Percentiles rank a stretch among this genome's conserved stretches.
Conservation (phyloP, 2,888 invertebrate genomes). For the Tetragnatha montana region DNA sequence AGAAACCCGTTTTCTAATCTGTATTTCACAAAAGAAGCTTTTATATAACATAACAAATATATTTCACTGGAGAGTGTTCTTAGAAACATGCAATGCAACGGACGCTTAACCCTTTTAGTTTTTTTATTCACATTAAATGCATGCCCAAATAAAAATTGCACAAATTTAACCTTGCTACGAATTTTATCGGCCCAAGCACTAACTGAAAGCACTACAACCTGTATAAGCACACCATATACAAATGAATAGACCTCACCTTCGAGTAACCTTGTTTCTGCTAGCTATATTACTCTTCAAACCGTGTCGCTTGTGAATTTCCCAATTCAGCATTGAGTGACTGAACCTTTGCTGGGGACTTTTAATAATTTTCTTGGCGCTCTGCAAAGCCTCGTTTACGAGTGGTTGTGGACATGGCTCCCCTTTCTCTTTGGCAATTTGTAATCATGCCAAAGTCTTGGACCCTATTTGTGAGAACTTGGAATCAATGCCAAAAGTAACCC, state of each 20-base stretch:
- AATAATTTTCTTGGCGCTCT: conserved; percentile 31
- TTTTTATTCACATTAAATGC: no score
- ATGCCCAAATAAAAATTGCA: no score
- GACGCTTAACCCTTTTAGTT: no score
- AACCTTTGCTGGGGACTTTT: conserved; percentile 9
- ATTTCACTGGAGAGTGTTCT: no score
- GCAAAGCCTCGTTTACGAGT: background rate
- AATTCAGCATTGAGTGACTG: conserved; percentile 17
- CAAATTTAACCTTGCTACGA: no score
- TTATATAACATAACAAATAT: no score
- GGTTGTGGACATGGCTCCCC: conserved; percentile 8
- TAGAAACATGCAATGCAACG: no score
- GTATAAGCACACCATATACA: background rate
- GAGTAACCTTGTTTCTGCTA: background rate
- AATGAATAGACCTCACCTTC: background rate
- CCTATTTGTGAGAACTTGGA: background rate
- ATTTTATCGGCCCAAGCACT: no score
- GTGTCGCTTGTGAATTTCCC: conserved; percentile 21
- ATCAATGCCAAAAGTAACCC: background rate
- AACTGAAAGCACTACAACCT: no score
- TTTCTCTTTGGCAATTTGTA: conserved; percentile 19
- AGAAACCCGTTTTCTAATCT: no score
- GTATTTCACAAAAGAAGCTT: no score
- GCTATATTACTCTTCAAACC: conserved; percentile 2
- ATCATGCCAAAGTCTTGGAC: conserved; percentile 20